These are phyloP conservation scores for Chaetodon trifasciatus DNA, from an alignment of 2,797 vertebrate genomes.

Conservation along the genomic window DNA sequence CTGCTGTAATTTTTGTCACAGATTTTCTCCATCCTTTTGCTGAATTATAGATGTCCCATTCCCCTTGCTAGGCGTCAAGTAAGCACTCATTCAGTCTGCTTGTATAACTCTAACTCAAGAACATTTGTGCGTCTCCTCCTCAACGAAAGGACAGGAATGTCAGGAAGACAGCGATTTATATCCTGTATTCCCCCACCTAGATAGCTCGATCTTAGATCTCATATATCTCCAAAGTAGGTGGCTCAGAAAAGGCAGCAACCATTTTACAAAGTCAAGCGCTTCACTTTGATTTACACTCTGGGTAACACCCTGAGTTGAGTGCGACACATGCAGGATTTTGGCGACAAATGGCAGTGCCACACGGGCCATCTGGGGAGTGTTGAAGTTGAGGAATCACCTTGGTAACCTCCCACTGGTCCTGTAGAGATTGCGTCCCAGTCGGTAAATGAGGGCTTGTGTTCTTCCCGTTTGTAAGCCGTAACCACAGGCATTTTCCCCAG, in stretches of 20 bases:
- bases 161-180: constrained; percentile 70
- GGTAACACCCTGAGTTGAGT: constrained; percentile 73
- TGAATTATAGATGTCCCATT: constrained; percentile 84
- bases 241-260: constrained; percentile 64
- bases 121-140: constrained; percentile 67
- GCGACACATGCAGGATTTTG: constrained; percentile 65
- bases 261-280: constrained; percentile 71
- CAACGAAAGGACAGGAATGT: constrained; percentile 68
- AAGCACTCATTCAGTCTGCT: constrained; percentile 77
- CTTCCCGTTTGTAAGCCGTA: constrained; percentile 50
- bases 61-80: constrained; percentile 66
- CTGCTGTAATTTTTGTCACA: constrained; percentile 84
- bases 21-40: constrained; percentile 80
- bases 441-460: constrained; percentile 65
- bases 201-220: constrained; percentile 66
- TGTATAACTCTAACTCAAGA: constrained; percentile 73
- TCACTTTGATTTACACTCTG: constrained; percentile 76
- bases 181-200: constrained; percentile 43
- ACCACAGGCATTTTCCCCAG: constrained; percentile 43
- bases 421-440: constrained; percentile 56
- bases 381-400: constrained; percentile 78
- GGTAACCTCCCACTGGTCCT: constrained; percentile 70
- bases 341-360: constrained; percentile 73
- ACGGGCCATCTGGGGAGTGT: constrained; percentile 68
- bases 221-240: constrained; percentile 73